Evolutionary conservation across 1,140 invertebrate genomes (phyloP), one percentile per base, ranked within the genome.

Genomic region (Megathymus violae): DNA sequence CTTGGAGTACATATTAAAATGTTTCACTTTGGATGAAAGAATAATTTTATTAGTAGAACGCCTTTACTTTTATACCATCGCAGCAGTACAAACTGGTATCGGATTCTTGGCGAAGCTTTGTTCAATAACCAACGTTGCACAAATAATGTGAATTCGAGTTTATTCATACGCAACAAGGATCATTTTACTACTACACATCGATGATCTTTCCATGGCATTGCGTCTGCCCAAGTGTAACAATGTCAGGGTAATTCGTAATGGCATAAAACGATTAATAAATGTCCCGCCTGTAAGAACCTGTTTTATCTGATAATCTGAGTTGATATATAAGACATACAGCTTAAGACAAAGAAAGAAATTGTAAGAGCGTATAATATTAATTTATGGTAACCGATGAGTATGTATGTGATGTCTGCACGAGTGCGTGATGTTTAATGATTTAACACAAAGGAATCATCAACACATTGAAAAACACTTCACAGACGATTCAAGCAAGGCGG

Each of bases 41-140:
- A 62, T 76, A 76, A 68, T 62, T 66, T 68, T 40, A 62, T 67
- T 31, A 68, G 40, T 41, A 67, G 31, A 27, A 38, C n/a, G 59
- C 68, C 40, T 63, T 65, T 54, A 62, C 76, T 78, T 78, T 71
- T 78, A 78, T 78, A 78, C 67, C 58, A 64, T 59, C 64, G 22
- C 6, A 25, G 22, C 38, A 41, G 17, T 38, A 40, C 43, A 65
- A 76, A 78, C 73, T 65, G 73, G 73, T 76, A 73, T 69, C 56
- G 52, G 59, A 66, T 70, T 58, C 36, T 64, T 58, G 43, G 54
- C 63, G 62, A 40, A 47, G 43, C 17, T 65, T 73, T 62, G 40
- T 63, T 47, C 64, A 67, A 65, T 62, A 59, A 38, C 17, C 25
- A 47, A 43, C 11, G 27, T 19, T 14, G n/a, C 17, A 16, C 31